These are phyloP conservation scores for Oligia fasciuncula DNA, from an alignment of 2,888 invertebrate genomes.

Conservation along the genomic window DNA sequence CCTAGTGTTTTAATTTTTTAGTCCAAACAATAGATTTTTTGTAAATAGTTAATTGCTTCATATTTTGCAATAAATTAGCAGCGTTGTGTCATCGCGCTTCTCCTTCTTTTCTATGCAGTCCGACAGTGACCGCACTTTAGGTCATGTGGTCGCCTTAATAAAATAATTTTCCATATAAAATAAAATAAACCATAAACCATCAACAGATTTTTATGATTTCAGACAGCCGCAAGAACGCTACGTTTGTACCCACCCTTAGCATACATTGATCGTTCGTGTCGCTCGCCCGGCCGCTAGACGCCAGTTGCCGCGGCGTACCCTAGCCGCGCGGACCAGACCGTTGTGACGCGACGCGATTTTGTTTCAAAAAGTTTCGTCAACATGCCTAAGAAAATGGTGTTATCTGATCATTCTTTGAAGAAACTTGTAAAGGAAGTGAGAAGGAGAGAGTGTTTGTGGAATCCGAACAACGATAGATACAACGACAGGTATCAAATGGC, in stretches of 20 bases:
- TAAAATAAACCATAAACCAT: background rate
- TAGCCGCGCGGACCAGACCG: constrained; percentile 65
- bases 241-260: constrained; percentile 38
- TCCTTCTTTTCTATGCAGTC: no score
- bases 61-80: no score
- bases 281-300: constrained; percentile 57
- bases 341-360: constrained; percentile 61
- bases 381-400: constrained; percentile 53
- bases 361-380: constrained; percentile 43
- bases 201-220: background rate
- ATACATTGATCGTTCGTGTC: constrained; percentile 60
- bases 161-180: background rate
- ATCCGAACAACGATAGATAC: constrained; percentile 69
- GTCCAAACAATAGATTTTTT: no score
- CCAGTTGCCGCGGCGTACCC: constrained; percentile 66
- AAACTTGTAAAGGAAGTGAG: constrained; percentile 72
- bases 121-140: no score
- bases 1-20: no score
- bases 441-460: constrained; percentile 73
- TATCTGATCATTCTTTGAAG: constrained; percentile 53
- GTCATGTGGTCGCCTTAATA: background rate
- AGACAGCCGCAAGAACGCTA: constrained; percentile 16
- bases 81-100: no score
- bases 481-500: constrained; percentile 69
- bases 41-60: no score